Evolutionary conservation across 2,113 vertebrate species (phyloP), one percentile per base, ranked within the genome.

Genomic region (Megaceryle torquata): DNA sequence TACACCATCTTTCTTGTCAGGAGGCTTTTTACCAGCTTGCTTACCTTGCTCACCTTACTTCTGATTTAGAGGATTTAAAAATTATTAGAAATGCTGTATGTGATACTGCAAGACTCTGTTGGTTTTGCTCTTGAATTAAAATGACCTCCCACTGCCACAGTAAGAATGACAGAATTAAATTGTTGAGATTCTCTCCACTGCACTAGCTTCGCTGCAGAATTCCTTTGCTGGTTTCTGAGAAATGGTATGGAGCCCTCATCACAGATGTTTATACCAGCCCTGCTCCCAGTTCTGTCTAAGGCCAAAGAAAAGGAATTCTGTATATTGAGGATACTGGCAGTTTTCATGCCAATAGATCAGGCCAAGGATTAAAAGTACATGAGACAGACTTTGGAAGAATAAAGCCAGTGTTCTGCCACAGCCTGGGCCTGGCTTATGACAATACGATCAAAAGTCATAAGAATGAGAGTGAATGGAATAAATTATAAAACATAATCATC

Each of bases 1-100:
- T 95, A 88, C 97, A 89, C 59, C 84, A 76, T 63, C 86, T 97
- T 97, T 96, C 79, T 96, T 97, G 95, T 98, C 93, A 96, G 91
- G 91, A 97, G 80, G 77, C 70, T 85, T 97, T 97, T 95, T 78
- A 95, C 87, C 94, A 96, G 87, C 85, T 93, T 87, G 82, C 75
- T 88, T 95, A 96, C 91, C 82, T 83, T 41, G 39, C 39, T 53
- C 82, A 94, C 63, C 88, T 90, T 83, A 83, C 78, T 96, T 96
- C 64, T 87, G 92, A 96, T 96, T 97, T 91, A 86, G 85, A 93
- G 77, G 88, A 96, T 91, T 94, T 96, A 83, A 67, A 72, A 97
- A 97, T 94, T 91, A 96, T 77, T 83, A 86, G 77, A 91, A 94
- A 84, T 69, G 53, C 10, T 71, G 64, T 53, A 64, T 59, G 31